Percentiles rank a stretch among this genome's conserved stretches.
Evolutionary conservation across 1,140 invertebrate genomes (phyloP).

Genomic region (Drosophila hydei): DNA sequence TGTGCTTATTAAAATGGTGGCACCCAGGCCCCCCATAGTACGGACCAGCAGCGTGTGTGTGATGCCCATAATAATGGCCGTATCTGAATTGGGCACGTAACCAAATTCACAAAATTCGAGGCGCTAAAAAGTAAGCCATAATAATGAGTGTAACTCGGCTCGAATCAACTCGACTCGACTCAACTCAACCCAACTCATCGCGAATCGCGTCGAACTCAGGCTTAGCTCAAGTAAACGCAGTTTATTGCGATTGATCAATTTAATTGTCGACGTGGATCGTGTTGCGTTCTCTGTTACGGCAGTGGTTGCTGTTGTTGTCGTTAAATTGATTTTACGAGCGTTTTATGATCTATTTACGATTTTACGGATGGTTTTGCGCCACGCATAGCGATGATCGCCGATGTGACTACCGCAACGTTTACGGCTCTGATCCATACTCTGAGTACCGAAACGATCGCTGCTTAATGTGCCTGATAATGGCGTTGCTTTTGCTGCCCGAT

Average conservation of each 20-base stretch:
- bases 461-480: constrained; percentile 61
- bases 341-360: constrained; percentile 83
- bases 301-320: constrained; percentile 53
- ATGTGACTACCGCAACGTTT: constrained; percentile 35
- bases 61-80: constrained; percentile 28
- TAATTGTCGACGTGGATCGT: constrained; percentile 34
- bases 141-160: constrained; percentile 4
- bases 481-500: constrained; percentile 46
- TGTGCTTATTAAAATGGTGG: constrained; percentile 17
- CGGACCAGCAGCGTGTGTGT: constrained; percentile 17
- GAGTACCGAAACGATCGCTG: constrained; percentile 40
- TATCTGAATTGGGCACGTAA: constrained; percentile 26
- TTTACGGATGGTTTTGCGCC: constrained; percentile 72
- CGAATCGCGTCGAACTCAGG: background rate
- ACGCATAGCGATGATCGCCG: constrained; percentile 67
- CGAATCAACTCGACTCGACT: background rate
- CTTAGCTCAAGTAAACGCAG: background rate
- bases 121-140: constrained; percentile 39
- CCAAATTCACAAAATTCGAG: constrained; percentile 18
- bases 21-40: constrained; percentile 44
- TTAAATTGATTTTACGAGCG: constrained; percentile 75
- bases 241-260: constrained; percentile 57
- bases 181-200: no score
- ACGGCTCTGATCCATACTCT: constrained; percentile 5
- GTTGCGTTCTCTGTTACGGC: constrained; percentile 34